Evolutionary conservation across 1,140 invertebrate genomes (phyloP).

Genomic region (Ganaspis sp.): DNA sequence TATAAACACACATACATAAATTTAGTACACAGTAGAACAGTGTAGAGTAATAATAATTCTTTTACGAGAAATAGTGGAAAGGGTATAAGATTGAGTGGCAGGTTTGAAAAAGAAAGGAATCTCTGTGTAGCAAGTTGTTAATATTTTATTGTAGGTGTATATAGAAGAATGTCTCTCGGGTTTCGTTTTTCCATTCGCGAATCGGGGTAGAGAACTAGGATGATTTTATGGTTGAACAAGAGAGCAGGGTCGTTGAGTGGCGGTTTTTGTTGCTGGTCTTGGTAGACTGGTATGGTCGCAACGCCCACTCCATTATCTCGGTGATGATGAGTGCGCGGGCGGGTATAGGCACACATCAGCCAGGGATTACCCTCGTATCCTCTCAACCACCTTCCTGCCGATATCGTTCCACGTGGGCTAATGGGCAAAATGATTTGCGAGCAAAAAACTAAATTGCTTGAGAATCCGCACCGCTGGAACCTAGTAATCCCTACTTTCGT

Average conservation of each 20-base stretch:
- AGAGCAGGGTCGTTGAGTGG: constrained; percentile 67
- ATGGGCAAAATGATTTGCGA: constrained; percentile 73
- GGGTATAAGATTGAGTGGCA: background rate
- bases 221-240: constrained; percentile 70
- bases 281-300: constrained; percentile 64
- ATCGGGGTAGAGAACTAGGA: constrained; percentile 66
- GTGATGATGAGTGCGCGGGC: constrained; percentile 75
- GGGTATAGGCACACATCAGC: constrained; percentile 70
- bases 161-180: background rate
- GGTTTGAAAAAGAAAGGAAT: background rate
- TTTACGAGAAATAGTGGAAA: too few species aligned
- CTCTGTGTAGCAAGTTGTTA: background rate
- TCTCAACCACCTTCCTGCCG: constrained; percentile 47
- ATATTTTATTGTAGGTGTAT: background rate
- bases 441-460: constrained; percentile 65
- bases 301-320: constrained; percentile 75
- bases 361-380: constrained; percentile 66
- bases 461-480: constrained; percentile 58
- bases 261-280: constrained; percentile 66
- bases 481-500: constrained; percentile 18
- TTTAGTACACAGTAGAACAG: too few species aligned
- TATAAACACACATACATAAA: too few species aligned
- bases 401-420: constrained; percentile 60
- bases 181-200: constrained; percentile 20
- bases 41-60: too few species aligned